Base-by-base conservation (phyloP, 2,888 invertebrate genomes). In the Lepidochrysops patricia region DNA sequence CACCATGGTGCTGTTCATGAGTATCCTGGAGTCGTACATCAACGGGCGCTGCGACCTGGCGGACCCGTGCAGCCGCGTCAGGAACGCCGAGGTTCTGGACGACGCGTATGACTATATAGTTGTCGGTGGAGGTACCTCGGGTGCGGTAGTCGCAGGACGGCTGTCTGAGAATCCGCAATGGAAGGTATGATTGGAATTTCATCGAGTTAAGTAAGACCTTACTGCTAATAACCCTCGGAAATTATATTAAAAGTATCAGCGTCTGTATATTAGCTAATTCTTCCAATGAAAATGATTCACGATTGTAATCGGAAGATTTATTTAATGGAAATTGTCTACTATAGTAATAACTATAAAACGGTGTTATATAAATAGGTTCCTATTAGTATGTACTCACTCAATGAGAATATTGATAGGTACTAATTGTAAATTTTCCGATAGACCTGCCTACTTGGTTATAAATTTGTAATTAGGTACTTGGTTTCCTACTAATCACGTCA, bases 91-190 rank as follows among this genome's bases (percentile, higher is more conserved):
- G 1, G 72, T 72, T 0, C 71, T 73, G 2, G 90, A 91, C 58
- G 73, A 82, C 0, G 88, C 80, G 58, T 94, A 93, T 66, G 93
- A 94, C 72, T 94, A 93, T 69, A 90, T 93, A 29, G 92, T 93
- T 4, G 81, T 92, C 9, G 94, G 93, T 0, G 93, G 92, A 2
- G 94, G 94, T 0, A 91, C 93, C 2, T 92, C 92, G 0, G 94
- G 94, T 0, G 80, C 93, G 0, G 91, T 91, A 6, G 90, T 92
- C 0, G 93, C 93, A 6, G 91, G 86, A 0, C 85, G 93, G 61
- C 75, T 94, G n/a, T 92, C 93, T 15, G 93, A 93, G 70, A 90
- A 92, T 49, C 85, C 91, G 4, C 84, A 91, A 43, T 93, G 93
- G 93, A 93, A 92, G 82, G 89, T 86, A 65, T 37, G 64, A n/a